A percentile compares a stretch with the other conserved stretches of the same genome.
Conservation (phyloP, 2,888 invertebrate genomes). For the Itoplectis maculator region DNA sequence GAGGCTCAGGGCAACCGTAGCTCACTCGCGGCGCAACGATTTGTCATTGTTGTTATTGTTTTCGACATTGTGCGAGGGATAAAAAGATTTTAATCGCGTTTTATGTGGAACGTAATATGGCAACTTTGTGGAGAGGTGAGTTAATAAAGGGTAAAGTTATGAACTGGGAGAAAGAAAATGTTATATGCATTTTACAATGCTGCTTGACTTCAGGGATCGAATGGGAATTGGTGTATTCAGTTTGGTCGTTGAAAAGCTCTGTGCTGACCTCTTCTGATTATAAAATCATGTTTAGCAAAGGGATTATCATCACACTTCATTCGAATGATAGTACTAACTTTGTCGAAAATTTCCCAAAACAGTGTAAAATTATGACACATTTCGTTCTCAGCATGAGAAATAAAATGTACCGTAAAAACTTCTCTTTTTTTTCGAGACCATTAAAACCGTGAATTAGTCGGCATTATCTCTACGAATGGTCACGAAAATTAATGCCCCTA, state of each 20-base stretch:
- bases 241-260: no score
- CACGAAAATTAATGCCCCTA: conserved; percentile 10
- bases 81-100: not conserved
- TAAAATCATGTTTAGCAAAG: no score
- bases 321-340: no score
- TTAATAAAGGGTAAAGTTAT: not conserved
- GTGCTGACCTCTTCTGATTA: no score
- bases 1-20: not conserved
- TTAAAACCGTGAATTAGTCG: conserved; percentile 1
- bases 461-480: conserved; percentile 12
- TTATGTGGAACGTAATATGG: not conserved
- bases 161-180: no score
- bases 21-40: not conserved
- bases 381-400: not conserved
- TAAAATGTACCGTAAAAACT: conserved; percentile 7
- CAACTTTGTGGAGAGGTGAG: not conserved
- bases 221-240: no score
- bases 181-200: no score
- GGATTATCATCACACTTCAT: no score
- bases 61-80: not conserved
- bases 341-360: not conserved
- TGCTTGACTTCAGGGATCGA: no score
- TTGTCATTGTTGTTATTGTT: not conserved
- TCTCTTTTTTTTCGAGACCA: not conserved
- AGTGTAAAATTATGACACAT: not conserved